phyloP scores from a whole-genome alignment of 2,888 invertebrate genomes.

The Eugnorisma glareosa region DNA sequence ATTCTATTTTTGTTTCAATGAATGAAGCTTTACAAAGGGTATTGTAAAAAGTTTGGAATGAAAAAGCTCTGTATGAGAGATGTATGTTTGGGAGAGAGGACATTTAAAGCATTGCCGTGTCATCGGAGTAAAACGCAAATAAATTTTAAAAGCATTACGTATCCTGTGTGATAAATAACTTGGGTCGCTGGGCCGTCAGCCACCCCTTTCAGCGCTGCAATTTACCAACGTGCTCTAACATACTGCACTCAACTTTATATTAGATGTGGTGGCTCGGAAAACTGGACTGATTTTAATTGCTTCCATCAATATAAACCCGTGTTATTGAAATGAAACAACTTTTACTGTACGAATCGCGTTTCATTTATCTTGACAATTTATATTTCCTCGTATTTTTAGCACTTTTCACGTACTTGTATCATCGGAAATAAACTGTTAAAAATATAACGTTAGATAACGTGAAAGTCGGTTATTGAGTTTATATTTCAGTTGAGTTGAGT shows the following conservation, averaged over 20 bases:
- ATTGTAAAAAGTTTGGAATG: slow-evolving; percentile 63
- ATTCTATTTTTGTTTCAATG: slow-evolving; percentile 77
- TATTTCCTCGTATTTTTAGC: slow-evolving; percentile 54
- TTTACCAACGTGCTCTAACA: slow-evolving; percentile 47
- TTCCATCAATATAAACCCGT: slow-evolving; percentile 57
- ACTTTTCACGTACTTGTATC: slow-evolving; percentile 57
- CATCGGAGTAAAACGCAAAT: slow-evolving; percentile 85
- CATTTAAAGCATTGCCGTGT: slow-evolving; percentile 77
- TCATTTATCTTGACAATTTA: slow-evolving; percentile 62
- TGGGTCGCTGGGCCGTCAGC: slow-evolving; percentile 74
- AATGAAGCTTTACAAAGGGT: slow-evolving; percentile 71
- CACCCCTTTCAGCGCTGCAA: slow-evolving; percentile 81
- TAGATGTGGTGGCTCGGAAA: slow-evolving; percentile 51
- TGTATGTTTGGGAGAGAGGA: slow-evolving; percentile 77
- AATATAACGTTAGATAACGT: slow-evolving; percentile 33
- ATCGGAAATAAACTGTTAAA: slow-evolving; percentile 39
- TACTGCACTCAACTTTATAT: slow-evolving; percentile 47
- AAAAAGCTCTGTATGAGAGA: slow-evolving; percentile 70
- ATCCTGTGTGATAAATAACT: slow-evolving; percentile 83
- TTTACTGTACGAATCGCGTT: slow-evolving; percentile 59
- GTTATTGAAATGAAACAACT: slow-evolving; percentile 65
- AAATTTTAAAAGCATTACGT: slow-evolving; percentile 87
- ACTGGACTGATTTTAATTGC: slow-evolving; percentile 65
- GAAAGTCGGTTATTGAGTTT: slow-evolving; percentile 13
- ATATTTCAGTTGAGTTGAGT: slow-evolving; percentile 8